Evolutionary conservation across 2,888 invertebrate genomes (phyloP).

Genomic region (Pseudoips prasinana): DNA sequence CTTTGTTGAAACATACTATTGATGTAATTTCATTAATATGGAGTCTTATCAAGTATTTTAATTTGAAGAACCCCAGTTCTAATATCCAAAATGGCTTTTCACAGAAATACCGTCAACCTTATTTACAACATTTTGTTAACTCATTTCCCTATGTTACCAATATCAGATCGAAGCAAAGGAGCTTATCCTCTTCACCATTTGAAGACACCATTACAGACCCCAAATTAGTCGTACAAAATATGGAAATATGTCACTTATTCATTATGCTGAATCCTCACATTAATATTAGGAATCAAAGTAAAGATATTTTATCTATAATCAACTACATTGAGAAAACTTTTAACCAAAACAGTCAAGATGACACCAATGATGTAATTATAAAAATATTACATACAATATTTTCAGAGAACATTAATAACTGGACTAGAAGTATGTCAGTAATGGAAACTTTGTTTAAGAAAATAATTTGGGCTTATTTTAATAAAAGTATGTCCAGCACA

Average conservation of each 20-base stretch:
- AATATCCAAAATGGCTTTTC: constrained; percentile 76
- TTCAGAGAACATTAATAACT: constrained; percentile 54
- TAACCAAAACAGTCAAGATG: constrained; percentile 44
- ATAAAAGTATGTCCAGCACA: constrained; percentile 41
- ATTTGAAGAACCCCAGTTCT: constrained; percentile 53
- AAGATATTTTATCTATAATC: constrained; percentile 60
- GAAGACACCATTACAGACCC: constrained; percentile 61
- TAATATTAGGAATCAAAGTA: constrained; percentile 55
- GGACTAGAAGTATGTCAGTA: constrained; percentile 56
- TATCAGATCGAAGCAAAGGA: constrained; percentile 53
- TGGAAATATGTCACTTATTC: constrained; percentile 69
- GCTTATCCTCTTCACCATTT: constrained; percentile 33
- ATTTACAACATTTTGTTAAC: constrained; percentile 79
- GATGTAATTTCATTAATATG: constrained; percentile 84
- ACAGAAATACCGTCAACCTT: constrained; percentile 74
- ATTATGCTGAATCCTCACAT: constrained; percentile 69
- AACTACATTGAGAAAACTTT: constrained; percentile 78
- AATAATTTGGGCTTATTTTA: constrained; percentile 63
- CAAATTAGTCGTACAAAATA: constrained; percentile 60
- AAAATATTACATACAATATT: constrained; percentile 61
- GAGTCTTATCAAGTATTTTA: constrained; percentile 59
- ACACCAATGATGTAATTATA: constrained; percentile 48
- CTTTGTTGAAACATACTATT: constrained; percentile 83
- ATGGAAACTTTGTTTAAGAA: constrained; percentile 61
- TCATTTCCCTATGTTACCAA: constrained; percentile 82